Conservation (phyloP, 2,797 vertebrate species). For the Malacoctenus gilli region DNA sequence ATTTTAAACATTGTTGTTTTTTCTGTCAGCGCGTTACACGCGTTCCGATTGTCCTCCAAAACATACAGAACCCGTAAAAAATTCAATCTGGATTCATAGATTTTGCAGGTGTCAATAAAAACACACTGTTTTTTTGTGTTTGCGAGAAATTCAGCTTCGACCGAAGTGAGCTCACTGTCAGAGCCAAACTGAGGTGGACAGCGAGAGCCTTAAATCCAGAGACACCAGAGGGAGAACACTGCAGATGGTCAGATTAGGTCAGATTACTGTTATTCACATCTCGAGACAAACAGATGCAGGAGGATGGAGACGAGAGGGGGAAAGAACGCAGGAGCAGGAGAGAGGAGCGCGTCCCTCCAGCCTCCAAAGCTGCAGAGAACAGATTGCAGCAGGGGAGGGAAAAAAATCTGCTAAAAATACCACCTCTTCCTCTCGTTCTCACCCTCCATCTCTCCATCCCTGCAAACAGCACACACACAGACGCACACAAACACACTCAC, state of each 20-base stretch:
- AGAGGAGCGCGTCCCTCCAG: constrained; percentile 45
- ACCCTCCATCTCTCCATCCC: constrained; percentile 64
- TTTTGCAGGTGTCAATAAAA: no score
- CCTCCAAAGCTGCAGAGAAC: constrained; percentile 61
- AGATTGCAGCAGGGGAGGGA: constrained; percentile 60
- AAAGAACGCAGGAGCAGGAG: neutral
- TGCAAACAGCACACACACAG: constrained; percentile 8
- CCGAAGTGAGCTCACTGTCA: neutral
- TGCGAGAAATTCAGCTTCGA: no score
- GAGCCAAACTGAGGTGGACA: neutral
- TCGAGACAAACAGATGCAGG: constrained; percentile 50
- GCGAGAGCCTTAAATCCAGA: neutral
- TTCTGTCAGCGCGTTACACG: no score
- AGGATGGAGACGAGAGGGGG: constrained; percentile 27
- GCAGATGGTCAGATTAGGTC: constrained; percentile 68
- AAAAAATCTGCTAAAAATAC: constrained; percentile 79
- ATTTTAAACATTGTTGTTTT: no score
- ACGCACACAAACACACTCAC: neutral
- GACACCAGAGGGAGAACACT: constrained; percentile 9
- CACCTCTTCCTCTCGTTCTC: constrained; percentile 68
- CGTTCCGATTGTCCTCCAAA: no score
- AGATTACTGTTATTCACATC: constrained; percentile 62
- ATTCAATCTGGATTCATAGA: no score
- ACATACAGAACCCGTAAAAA: no score
- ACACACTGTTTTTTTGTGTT: no score